These are phyloP conservation scores for Drosophila formosana DNA, from an alignment of 2,888 invertebrate genomes.

Conservation along the genomic window DNA sequence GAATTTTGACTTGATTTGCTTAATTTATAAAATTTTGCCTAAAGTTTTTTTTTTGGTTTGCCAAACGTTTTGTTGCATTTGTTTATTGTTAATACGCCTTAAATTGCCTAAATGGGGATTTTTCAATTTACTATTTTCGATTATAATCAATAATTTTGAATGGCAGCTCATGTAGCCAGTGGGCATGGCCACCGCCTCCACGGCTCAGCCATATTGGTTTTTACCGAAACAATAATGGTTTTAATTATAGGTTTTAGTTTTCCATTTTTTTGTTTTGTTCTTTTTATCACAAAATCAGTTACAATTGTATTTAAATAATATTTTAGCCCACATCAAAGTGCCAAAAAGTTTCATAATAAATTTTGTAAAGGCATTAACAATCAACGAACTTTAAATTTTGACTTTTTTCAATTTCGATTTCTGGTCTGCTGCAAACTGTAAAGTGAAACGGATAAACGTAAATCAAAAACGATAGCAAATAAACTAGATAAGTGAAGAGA, in stretches of 20 bases:
- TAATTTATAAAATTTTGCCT: slow-evolving; percentile 81
- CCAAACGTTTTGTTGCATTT: slow-evolving; percentile 69
- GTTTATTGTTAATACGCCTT: slow-evolving; percentile 85
- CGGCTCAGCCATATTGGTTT: slow-evolving; percentile 68
- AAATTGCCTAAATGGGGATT: slow-evolving; percentile 81
- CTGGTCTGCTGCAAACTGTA: slow-evolving; percentile 52
- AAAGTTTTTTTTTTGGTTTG: slow-evolving; percentile 72
- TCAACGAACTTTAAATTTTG: slow-evolving; percentile 78
- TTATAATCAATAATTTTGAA: slow-evolving; percentile 82
- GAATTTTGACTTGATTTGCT: slow-evolving; percentile 60
- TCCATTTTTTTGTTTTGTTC: slow-evolving; percentile 76
- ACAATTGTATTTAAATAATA: slow-evolving; percentile 84
- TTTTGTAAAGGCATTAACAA: slow-evolving; percentile 84
- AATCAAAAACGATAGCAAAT: slow-evolving; percentile 28
- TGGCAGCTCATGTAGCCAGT: slow-evolving; percentile 43
- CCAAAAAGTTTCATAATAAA: slow-evolving; percentile 67
- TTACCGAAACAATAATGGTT: slow-evolving; percentile 81
- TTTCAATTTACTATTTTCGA: slow-evolving; percentile 77
- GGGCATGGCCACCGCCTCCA: slow-evolving; percentile 28
- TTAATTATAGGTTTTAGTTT: slow-evolving; percentile 59
- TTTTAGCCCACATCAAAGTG: slow-evolving; percentile 58
- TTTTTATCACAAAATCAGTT: slow-evolving; percentile 86
- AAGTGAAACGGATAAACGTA: slow-evolving; percentile 35
- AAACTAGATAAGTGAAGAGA: slow-evolving; percentile 30
- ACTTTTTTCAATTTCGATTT: slow-evolving; percentile 67